Base-by-base conservation (phyloP, 2,888 invertebrate species). In the Rutpela maculata region DNA sequence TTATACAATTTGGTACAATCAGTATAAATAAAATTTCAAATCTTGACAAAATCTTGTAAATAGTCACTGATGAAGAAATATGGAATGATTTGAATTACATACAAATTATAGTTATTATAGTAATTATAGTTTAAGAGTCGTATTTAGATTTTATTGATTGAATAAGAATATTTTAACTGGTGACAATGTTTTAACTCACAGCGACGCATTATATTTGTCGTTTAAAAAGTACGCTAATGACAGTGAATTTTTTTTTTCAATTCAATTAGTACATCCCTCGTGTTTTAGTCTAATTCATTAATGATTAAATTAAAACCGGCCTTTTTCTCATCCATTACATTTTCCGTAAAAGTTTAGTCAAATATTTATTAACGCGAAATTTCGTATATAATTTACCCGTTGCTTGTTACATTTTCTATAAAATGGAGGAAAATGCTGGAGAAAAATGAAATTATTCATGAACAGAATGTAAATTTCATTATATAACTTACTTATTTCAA, bases 261-360 rank as follows among this genome's bases (percentile, higher is more conserved):
- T 50, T 50, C 50, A n/a, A 50, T 50, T 50, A 50, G 12, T n/a
- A 50, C 50, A n/a, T 50, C n/a, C 6, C 50, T 50, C 50, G 50
- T 50, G 50, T 50, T 50, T n/a, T 50, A 50, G 50, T 17, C 50
- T 50, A 50, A 50, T 50, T 50, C 50, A 50, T 50, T 50, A 50
- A 50, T 17, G 12, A 50, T 50, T 50, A n/a, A 50, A 50, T 50
- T 50, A 50, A 50, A 50, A 50, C n/a, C n/a, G 15, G 50, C 50
- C n/a, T n/a, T 50, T 50, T 12, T 43, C 43, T 43, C 43, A 12
- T n/a, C n/a, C 50, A 50, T n/a, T 15, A 15, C n/a, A 15, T 43
- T 43, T 43, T 12, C 43, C 43, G 12, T 5, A 7, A 43, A 50
- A 50, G 15, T 50, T 50, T 50, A 50, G 3, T 50, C 1, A 50